Evolutionary conservation across 2,888 invertebrate species (phyloP), one percentile per base, ranked within the genome.

Genomic region (Tupiocoris notatus): DNA sequence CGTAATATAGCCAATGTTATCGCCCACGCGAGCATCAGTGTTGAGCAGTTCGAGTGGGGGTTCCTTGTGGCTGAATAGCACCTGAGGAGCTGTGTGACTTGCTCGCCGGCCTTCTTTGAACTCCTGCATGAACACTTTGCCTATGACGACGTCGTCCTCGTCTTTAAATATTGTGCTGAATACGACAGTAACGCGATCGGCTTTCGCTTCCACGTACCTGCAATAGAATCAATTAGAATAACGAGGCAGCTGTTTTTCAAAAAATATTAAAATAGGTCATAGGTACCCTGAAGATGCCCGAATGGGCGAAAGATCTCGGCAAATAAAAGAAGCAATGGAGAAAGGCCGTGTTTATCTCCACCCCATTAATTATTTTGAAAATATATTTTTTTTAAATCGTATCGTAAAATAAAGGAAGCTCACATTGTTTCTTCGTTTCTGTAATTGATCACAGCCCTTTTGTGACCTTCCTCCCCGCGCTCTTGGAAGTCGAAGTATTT

Each of bases 81-180:
- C 94, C 87, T 92, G 92, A 56, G 94, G 94, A 78, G 96, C 95
- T 73, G 96, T 97, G 83, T 97, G 96, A 81, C 94, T 94, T 23
- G 96, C 97, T 84, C 97, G 89, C 80, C 98, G 88, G 18, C 98
- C 98, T 86, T 99, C 99, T 84, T 97, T 96, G 82, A 99, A 91
- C 86, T 99, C 99, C 88, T 98, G 98, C 91, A 99, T 94, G 87
- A 99, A 99, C 82, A 99, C 95, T 87, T 99, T 99, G 76, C 99
- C 99, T 84, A 99, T 94, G 75, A 99, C 92, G 83, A 99, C 92
- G 85, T 99, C 99, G 84, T 98, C 97, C 83, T 97, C 96, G 84
- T 98, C 98, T 82, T 96, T 94, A 86, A 99, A 99, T 83, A 98
- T 92, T 80, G 99, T 99, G 82, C 97, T 97, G 87, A 99, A 99